A percentile compares a stretch with the other conserved stretches of the same genome.
These are phyloP conservation scores for Phalera bucephala DNA, from an alignment of 2,888 invertebrate species.

Conservation along the genomic window DNA sequence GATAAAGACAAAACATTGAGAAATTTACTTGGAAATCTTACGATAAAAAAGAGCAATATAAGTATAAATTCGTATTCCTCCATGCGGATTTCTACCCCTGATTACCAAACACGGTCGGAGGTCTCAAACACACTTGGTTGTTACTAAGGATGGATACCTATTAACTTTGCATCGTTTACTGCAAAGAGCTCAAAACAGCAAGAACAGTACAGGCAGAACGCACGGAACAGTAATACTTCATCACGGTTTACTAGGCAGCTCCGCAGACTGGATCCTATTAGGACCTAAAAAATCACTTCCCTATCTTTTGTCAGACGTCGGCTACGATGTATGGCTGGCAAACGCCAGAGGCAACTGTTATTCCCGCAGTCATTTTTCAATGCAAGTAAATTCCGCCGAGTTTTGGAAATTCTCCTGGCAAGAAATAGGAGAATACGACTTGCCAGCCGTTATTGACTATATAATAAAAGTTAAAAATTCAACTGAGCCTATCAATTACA, in stretches of 20 bases:
- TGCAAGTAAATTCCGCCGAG: conserved; percentile 32
- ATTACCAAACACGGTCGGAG: conserved; percentile 50
- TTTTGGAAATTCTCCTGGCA: conserved; percentile 66
- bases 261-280: conserved; percentile 67
- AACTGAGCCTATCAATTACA: conserved; percentile 46
- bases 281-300: conserved; percentile 60
- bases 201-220: background rate
- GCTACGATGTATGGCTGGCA: conserved; percentile 84
- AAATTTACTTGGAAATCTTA: conserved; percentile 36
- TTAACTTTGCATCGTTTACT: conserved; percentile 56
- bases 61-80: too few relatives aligned
- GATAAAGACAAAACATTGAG: conserved; percentile 20
- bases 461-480: conserved; percentile 43
- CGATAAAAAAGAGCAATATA: too few relatives aligned
- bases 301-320: conserved; percentile 76
- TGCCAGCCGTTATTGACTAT: conserved; percentile 57
- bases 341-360: conserved; percentile 71
- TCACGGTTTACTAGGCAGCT: conserved; percentile 66
- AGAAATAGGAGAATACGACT: conserved; percentile 61
- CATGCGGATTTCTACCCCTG: too few relatives aligned
- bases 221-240: conserved; percentile 53
- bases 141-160: conserved; percentile 58
- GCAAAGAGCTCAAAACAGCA: conserved; percentile 3
- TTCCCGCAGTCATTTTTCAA: conserved; percentile 49
- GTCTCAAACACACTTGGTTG: conserved; percentile 53